Conservation (phyloP, 2,113 vertebrate species). For the Tylochromis polylepis region DNA sequence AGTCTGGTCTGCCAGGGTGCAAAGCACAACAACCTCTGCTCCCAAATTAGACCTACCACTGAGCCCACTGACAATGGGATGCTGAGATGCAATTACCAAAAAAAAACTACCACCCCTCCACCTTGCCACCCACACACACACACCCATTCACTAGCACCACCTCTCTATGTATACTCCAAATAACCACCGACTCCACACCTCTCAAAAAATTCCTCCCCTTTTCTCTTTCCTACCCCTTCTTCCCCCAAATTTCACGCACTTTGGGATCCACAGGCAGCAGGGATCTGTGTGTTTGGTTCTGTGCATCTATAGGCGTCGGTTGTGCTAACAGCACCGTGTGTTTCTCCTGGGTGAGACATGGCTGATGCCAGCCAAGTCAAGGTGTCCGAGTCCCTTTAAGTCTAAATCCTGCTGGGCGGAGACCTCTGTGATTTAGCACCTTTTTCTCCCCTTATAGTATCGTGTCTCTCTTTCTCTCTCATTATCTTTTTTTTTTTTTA, state of each 20-base stretch:
- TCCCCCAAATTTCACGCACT: constrained; percentile 23
- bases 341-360: background rate
- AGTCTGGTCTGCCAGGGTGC: constrained; percentile 20
- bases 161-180: constrained; percentile 12
- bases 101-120: constrained; percentile 48
- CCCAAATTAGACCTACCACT: constrained; percentile 55
- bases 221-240: constrained; percentile 10
- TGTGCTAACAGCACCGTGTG: background rate
- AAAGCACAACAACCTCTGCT: constrained; percentile 48
- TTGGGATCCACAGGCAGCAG: constrained; percentile 12
- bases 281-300: constrained; percentile 5
- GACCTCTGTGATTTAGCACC: constrained; percentile 58
- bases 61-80: constrained; percentile 57
- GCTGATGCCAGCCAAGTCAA: constrained; percentile 10
- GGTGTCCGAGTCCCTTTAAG: constrained; percentile 38
- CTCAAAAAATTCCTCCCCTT: constrained; percentile 28
- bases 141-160: background rate
- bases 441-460: background rate
- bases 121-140: background rate
- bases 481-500: constrained; percentile 28
- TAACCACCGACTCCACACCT: constrained; percentile 2
- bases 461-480: constrained; percentile 34
- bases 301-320: background rate
- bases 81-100: constrained; percentile 63
- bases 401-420: constrained; percentile 45